Percentiles rank a stretch among this genome's conserved stretches.
Conservation (phyloP, 2,113 vertebrate genomes). For the Electrona antarctica region DNA sequence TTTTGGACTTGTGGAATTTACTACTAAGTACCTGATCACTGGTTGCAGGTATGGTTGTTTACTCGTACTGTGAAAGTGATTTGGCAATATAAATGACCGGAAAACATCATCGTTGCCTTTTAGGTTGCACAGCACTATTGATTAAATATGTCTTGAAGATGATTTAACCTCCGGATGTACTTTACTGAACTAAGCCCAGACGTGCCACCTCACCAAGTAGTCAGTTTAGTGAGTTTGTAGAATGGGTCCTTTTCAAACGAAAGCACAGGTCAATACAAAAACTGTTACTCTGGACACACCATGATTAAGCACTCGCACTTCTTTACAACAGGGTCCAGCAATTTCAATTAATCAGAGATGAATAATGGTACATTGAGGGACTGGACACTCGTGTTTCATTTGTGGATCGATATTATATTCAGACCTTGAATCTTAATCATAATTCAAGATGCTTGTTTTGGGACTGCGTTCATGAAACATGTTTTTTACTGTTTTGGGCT, state of each 20-base stretch:
- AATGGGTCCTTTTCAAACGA: not conserved
- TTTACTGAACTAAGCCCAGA: constrained; percentile 41
- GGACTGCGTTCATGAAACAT: not conserved
- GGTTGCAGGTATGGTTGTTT: not conserved
- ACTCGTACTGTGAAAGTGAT: not conserved
- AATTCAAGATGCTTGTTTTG: not conserved
- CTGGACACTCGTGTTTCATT: not conserved
- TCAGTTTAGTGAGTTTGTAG: not conserved
- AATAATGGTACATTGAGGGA: too few species aligned
- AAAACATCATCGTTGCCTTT: not conserved
- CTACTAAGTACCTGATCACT: not conserved
- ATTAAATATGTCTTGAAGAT: constrained; percentile 14
- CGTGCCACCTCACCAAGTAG: constrained; percentile 72
- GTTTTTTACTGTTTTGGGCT: too few species aligned
- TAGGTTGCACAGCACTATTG: not conserved
- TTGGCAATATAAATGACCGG: not conserved
- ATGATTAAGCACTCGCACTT: too few species aligned
- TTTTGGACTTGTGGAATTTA: constrained; percentile 58
- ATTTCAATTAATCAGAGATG: too few species aligned
- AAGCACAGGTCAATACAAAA: too few species aligned
- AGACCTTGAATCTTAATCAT: not conserved
- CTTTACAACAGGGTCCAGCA: too few species aligned
- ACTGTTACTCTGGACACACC: too few species aligned
- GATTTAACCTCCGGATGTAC: not conserved
- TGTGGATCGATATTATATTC: not conserved